A percentile compares a stretch with the other conserved stretches of the same genome.
Conservation (phyloP, 2,113 vertebrate genomes). For the human (Homo sapiens) region GRCh38 chr1:70480001-70480500, state of each 20-base stretch:
- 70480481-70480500: background rate
- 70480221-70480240: background rate
- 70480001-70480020: background rate
- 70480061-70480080: background rate
- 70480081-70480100: background rate
- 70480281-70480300: background rate
- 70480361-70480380: background rate
- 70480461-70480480: constrained; percentile 8
- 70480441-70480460: background rate
- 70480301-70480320: constrained; percentile 1
- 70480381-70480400: background rate
- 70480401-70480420: background rate
- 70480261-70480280: background rate
- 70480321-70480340: background rate
- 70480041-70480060: background rate
- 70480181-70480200: background rate
- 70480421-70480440: background rate
- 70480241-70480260: background rate
- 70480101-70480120: background rate
- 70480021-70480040: background rate
- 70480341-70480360: background rate
- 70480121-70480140: background rate
- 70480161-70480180: background rate
- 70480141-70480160: background rate
- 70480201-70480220: background rate